phyloP scores from a whole-genome alignment of 2,888 invertebrate genomes.

The Spisula solida region DNA sequence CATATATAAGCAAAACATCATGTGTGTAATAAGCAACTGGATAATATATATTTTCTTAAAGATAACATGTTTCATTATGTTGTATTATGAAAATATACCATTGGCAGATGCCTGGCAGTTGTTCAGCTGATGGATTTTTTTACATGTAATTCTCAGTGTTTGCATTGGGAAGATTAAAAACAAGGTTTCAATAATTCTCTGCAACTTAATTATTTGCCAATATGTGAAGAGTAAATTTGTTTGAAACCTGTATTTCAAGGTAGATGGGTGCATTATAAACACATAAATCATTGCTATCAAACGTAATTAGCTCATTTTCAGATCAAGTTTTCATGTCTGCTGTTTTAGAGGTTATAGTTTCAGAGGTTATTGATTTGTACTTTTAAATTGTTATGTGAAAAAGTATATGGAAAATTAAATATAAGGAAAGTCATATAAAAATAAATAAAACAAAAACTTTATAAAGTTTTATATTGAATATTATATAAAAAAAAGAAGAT shows the following conservation, averaged over 20 bases:
- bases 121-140: not conserved
- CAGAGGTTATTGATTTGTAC: too few relatives aligned
- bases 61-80: not conserved
- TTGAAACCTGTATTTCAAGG: constrained; percentile 10
- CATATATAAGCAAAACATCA: not conserved
- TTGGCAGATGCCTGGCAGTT: not conserved
- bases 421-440: too few relatives aligned
- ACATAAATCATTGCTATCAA: constrained; percentile 20
- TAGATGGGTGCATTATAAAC: constrained; percentile 12
- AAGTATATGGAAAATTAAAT: not conserved
- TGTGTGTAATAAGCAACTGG: not conserved
- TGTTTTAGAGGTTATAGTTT: not conserved
- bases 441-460: too few relatives aligned
- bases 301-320: not conserved
- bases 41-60: not conserved
- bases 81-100: constrained; percentile 11
- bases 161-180: constrained; percentile 12
- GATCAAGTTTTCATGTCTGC: constrained; percentile 1
- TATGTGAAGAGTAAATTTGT: not conserved
- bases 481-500: too few relatives aligned
- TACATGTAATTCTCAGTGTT: not conserved
- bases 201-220: constrained; percentile 1
- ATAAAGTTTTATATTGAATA: too few relatives aligned
- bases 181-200: not conserved
- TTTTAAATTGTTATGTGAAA: not conserved